These are phyloP conservation scores for Pterois miles DNA, from an alignment of 2,797 vertebrate species.

Conservation along the genomic window DNA sequence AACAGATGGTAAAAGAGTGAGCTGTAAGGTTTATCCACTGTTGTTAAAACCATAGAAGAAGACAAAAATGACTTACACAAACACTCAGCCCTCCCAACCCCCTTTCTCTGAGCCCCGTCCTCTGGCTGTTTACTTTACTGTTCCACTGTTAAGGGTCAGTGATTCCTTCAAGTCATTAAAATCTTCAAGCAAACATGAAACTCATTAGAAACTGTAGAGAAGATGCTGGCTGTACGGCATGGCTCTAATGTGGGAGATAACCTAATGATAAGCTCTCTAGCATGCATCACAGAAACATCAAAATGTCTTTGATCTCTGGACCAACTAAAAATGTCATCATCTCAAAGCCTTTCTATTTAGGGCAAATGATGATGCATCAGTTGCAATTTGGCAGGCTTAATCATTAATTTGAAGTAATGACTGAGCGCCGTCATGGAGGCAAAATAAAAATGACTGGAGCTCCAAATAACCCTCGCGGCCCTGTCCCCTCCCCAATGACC, in stretches of 20 bases:
- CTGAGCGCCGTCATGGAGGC: constrained; percentile 52
- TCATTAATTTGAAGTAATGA: constrained; percentile 69
- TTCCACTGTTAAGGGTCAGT: constrained; percentile 69
- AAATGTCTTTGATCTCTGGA: constrained; percentile 69
- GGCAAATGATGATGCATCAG: constrained; percentile 59
- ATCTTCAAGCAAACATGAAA: constrained; percentile 70
- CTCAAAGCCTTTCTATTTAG: constrained; percentile 53
- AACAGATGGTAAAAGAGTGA: constrained; percentile 51
- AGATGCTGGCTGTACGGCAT: constrained; percentile 49
- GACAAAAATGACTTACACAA: background rate
- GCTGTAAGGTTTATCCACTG: constrained; percentile 17
- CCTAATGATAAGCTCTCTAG: constrained; percentile 69
- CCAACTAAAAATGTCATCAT: constrained; percentile 69
- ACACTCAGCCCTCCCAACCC: background rate
- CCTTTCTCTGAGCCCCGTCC: constrained; percentile 2
- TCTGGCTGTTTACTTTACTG: constrained; percentile 62
- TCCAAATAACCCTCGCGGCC: constrained; percentile 43
- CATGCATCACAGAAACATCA: constrained; percentile 50
- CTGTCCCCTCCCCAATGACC: constrained; percentile 54
- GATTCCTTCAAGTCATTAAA: constrained; percentile 78
- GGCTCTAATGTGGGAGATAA: constrained; percentile 61
- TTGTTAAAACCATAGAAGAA: constrained; percentile 4
- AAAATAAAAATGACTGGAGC: constrained; percentile 61
- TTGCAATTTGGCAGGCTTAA: constrained; percentile 47
- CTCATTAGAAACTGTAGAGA: constrained; percentile 70